These are phyloP conservation scores for Serrognathus titanus DNA, from an alignment of 2,888 invertebrate genomes.

Conservation along the genomic window DNA sequence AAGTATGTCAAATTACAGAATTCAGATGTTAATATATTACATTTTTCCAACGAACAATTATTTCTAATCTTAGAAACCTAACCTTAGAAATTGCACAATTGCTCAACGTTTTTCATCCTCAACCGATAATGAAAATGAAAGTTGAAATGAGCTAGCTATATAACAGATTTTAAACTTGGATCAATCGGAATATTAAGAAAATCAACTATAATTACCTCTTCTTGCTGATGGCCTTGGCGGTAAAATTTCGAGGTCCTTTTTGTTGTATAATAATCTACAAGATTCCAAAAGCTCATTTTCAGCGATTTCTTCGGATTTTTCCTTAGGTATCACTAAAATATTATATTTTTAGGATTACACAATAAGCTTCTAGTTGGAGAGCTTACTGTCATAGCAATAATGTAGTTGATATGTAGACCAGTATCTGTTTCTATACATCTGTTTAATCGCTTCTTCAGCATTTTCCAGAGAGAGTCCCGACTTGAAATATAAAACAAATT, in stretches of 20 bases:
- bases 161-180: too few relatives aligned
- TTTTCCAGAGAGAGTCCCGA: not conserved
- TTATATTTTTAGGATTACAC: not conserved
- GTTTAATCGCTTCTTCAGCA: constrained; percentile 1
- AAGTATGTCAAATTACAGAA: too few relatives aligned
- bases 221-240: constrained; percentile 3
- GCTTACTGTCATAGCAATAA: not conserved
- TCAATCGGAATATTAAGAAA: too few relatives aligned
- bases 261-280: not conserved
- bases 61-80: too few relatives aligned
- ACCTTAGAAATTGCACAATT: too few relatives aligned
- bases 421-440: constrained; percentile 2
- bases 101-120: too few relatives aligned
- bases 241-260: not conserved
- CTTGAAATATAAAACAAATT: too few relatives aligned
- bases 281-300: constrained; percentile 4
- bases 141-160: too few relatives aligned
- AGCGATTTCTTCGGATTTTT: not conserved
- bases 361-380: not conserved
- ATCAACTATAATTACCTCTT: not conserved
- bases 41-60: too few relatives aligned
- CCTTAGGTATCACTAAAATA: not conserved
- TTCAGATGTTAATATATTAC: too few relatives aligned
- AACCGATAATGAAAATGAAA: too few relatives aligned
- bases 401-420: not conserved